Evolutionary conservation across 1,140 invertebrate genomes (phyloP), one percentile per base, ranked within the genome.

Genomic region (Sycophaga agraensis): DNA sequence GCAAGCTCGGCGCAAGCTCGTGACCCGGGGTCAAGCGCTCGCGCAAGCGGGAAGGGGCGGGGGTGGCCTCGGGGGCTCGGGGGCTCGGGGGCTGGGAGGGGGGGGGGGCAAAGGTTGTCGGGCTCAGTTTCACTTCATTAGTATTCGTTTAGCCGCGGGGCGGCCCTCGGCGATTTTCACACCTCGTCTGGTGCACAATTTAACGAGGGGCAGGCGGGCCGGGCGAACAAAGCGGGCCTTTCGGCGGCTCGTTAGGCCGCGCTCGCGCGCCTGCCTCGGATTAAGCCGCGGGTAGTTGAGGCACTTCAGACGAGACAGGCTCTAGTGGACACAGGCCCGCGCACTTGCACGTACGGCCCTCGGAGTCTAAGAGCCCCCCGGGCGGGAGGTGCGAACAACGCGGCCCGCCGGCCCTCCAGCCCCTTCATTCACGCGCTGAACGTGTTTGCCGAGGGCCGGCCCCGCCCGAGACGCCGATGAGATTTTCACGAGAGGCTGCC

Each of bases 221-320:
- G 28, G 11, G 14, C 26, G 16, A 4, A 16, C 48, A 57, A 63
- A 63, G 54, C 54, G 58, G 58, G 50, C 61, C 57, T 63, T 63
- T 63, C 48, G 61, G 48, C 48, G 60, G 39, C 53, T 57, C 60
- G 54, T 63, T 63, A 58, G 39, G 26, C 58, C 37, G 46, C 57
- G 31, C 21, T 9, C 39, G 14, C 14, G n/a, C 2, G 31, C 45
- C 4, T 14, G 17, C 16, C 5, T 63, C 26, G 60, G 16, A 63
- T 56, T 56, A 56, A 56, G 46, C 37, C 53, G 35, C 45, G 26
- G 43, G 53, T 56, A 63, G 42, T 55, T 48, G 58, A 68, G 45
- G 42, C 67, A 68, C 68, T 72, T 68, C 67, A 70, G 70, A 69
- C 66, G 67, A 68, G 67, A 64, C 68, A 69, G 63, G 63, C 64